Conservation (phyloP, 1,140 invertebrate genomes). For the Melitaea cinxia region DNA sequence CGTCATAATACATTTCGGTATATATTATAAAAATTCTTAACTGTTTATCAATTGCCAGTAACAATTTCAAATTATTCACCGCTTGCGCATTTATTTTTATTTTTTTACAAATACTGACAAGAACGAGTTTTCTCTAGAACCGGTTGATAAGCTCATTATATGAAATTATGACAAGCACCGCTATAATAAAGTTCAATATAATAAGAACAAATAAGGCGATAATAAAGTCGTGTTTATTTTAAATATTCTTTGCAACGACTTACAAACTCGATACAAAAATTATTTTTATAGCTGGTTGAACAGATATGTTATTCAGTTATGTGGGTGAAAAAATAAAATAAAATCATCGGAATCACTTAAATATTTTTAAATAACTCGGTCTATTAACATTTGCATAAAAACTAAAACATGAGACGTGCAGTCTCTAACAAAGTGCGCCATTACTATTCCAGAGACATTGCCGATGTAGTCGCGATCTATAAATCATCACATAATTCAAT, state of each 20-base stretch:
- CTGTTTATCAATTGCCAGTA: constrained; percentile 1
- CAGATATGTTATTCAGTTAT: not conserved
- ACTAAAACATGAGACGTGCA: not conserved
- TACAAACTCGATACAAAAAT: no score
- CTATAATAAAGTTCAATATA: constrained; percentile 11
- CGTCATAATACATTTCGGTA: not conserved
- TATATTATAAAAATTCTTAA: constrained; percentile 4
- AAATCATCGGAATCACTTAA: not conserved
- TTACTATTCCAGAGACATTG: constrained; percentile 16
- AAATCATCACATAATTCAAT: constrained; percentile 28
- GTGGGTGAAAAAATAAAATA: not conserved
- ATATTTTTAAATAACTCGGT: not conserved
- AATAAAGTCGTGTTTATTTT: constrained; percentile 5
- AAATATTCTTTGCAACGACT: constrained; percentile 6
- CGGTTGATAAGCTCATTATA: constrained; percentile 22
- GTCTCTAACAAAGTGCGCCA: constrained; percentile 6
- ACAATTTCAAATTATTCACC: constrained; percentile 18
- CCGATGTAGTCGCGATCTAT: constrained; percentile 10
- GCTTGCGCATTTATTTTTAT: not conserved
- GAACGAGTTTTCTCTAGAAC: constrained; percentile 14
- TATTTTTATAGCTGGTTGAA: no score
- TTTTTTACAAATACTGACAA: constrained; percentile 17
- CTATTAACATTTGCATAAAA: constrained; percentile 4
- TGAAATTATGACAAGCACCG: constrained; percentile 17
- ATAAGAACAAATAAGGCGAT: not conserved